Percentiles rank a stretch among this genome's conserved stretches.
Evolutionary conservation across 2,113 vertebrate species (phyloP).

Genomic region (Onychorhynchus coronatus): DNA sequence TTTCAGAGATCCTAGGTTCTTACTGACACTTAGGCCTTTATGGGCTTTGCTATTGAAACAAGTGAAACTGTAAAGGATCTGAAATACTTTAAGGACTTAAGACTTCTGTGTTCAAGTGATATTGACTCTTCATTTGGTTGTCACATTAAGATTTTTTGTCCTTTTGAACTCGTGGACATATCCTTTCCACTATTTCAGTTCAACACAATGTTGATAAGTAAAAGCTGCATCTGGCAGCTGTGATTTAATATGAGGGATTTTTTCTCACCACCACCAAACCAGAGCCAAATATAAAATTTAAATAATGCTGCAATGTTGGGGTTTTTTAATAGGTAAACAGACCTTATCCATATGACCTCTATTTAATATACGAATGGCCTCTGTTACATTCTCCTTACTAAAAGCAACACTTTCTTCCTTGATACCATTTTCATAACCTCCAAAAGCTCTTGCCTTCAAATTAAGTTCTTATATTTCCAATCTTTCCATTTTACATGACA

Average conservation of each 20-base stretch:
- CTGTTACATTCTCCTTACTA: background rate
- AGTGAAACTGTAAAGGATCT: background rate
- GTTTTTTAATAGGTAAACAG: background rate
- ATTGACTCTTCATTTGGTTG: background rate
- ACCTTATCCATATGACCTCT: background rate
- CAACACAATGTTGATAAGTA: background rate
- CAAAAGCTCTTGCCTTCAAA: background rate
- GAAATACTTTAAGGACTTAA: background rate
- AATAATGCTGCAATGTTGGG: background rate
- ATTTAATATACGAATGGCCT: background rate
- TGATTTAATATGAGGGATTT: background rate
- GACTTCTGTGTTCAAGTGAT: background rate
- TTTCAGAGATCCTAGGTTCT: background rate
- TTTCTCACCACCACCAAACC: background rate
- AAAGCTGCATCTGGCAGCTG: background rate
- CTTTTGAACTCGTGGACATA: background rate
- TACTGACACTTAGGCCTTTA: background rate
- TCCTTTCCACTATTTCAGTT: background rate
- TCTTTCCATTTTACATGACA: background rate
- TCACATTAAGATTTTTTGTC: background rate
- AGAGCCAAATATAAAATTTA: background rate
- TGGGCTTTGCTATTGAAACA: background rate
- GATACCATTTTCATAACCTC: background rate
- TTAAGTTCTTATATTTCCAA: background rate
- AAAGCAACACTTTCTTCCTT: background rate